A percentile compares a stretch with the other conserved stretches of the same genome.
Evolutionary conservation across 2,888 invertebrate species (phyloP).

Genomic region (Sarcophaga rosellei): DNA sequence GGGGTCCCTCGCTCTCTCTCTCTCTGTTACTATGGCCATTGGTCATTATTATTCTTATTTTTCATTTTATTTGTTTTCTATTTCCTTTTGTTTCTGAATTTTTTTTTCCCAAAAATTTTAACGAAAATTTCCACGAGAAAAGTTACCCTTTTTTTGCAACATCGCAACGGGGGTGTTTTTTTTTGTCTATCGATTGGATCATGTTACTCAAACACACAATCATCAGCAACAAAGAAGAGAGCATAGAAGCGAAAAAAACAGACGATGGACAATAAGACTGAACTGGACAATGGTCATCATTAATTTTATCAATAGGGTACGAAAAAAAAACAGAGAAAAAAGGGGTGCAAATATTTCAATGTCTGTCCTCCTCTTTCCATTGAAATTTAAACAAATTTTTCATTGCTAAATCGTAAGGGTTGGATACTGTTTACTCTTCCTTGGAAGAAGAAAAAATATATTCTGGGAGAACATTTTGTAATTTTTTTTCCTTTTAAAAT

Average conservation of each 20-base stretch:
- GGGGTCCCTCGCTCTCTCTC: neutral
- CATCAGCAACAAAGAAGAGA: constrained; percentile 1
- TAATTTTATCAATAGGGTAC: constrained; percentile 54
- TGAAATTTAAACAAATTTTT: constrained; percentile 51
- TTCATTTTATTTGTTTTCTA: neutral
- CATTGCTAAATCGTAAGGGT: constrained; percentile 52
- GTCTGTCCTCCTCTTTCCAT: constrained; percentile 19
- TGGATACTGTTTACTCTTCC: neutral
- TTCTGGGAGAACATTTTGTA: neutral
- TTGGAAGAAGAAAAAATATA: neutral
- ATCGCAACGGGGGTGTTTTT: constrained; percentile 56
- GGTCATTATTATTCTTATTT: constrained; percentile 36
- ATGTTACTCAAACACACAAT: constrained; percentile 58
- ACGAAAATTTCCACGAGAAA: constrained; percentile 12
- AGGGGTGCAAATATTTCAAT: constrained; percentile 52
- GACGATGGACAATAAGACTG: constrained; percentile 17
- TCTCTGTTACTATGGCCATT: neutral
- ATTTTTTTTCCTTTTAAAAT: neutral
- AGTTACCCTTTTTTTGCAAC: constrained; percentile 64
- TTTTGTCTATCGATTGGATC: constrained; percentile 47
- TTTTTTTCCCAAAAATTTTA: constrained; percentile 38
- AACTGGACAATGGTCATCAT: constrained; percentile 68
- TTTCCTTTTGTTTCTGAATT: constrained; percentile 43
- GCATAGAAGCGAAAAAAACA: neutral
- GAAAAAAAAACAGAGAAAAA: constrained; percentile 4